Base-by-base conservation (phyloP, 2,797 vertebrate species). In the Discoglossus pictus region DNA sequence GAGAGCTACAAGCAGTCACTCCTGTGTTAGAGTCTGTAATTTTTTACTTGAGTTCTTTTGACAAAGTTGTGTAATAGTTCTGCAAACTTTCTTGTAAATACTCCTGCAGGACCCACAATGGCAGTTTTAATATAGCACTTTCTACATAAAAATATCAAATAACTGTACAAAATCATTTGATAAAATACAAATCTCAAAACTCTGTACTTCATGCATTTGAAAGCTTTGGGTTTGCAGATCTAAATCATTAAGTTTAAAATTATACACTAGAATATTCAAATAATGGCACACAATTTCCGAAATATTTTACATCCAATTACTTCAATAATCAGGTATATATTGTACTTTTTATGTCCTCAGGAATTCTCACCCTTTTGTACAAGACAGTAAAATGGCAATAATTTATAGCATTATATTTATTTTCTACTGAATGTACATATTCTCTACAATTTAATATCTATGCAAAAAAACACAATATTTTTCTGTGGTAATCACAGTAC, bases 241-340 rank as follows among this genome's bases (percentile, higher is more conserved):
- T 7, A 54, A 54, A 65, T 43, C 39, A 46, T 44, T 44, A 54
- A 1, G 34, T 44, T 55, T 47, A 17, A 56, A 65, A 65, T 65
- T 55, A 56, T 56, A 48, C 42, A 47, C 27, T 46, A 17, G 21
- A 34, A 47, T 56, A 15, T 25, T 34, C 16, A 4, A 52, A 40
- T 53, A 64, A 54, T 44, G 40, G 13, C 24, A 54, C 35, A 39
- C 18, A 39, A 36, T 36, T 56, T 55, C 39, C 20, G 46, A 35
- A 42, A 36, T 56, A 65, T 24, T 56, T 56, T 55, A 47, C 63
- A 65, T 47, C 12, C 20, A 39, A 39, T 56, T 56, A 65, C 52
- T 38, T 21, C 20, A 56, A 52, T 65, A 65, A 65, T 56, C 20
- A 56, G 52, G 48, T 56, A 34, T n/a, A 46, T 35, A 23, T 53